These are phyloP conservation scores for Hassar affinis DNA, from an alignment of 2,113 vertebrate genomes.

Conservation along the genomic window DNA sequence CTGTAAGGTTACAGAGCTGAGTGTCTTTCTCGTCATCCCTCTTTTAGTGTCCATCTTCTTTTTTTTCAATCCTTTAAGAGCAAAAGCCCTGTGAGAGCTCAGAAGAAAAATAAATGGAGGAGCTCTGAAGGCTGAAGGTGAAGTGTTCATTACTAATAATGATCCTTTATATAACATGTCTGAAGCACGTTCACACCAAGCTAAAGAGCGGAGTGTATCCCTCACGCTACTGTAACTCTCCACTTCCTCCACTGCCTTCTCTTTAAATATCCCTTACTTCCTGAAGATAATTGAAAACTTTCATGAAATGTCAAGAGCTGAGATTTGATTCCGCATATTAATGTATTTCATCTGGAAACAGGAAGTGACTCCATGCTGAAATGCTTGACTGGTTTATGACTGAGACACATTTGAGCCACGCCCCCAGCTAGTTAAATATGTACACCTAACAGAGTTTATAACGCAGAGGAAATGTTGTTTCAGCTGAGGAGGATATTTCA, in stretches of 20 bases:
- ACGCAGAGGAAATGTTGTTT: too few relatives aligned
- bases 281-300: neutral
- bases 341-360: neutral
- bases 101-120: neutral
- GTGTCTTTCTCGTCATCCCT: slow-evolving; percentile 16
- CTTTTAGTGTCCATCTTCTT: neutral
- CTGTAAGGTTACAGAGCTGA: slow-evolving; percentile 27
- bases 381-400: neutral
- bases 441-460: too few relatives aligned
- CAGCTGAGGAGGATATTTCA: too few relatives aligned
- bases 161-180: neutral
- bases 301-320: neutral
- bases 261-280: too few relatives aligned
- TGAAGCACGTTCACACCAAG: neutral
- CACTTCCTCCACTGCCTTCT: too few relatives aligned
- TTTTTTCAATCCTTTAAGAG: neutral
- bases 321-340: neutral
- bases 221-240: neutral
- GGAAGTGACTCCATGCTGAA: neutral
- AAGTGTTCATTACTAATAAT: neutral
- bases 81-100: neutral
- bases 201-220: neutral
- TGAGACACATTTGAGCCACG: too few relatives aligned
- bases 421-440: too few relatives aligned
- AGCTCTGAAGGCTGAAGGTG: neutral